Base-by-base conservation (phyloP, 1,140 invertebrate species). In the Drosophila punjabiensis region DNA sequence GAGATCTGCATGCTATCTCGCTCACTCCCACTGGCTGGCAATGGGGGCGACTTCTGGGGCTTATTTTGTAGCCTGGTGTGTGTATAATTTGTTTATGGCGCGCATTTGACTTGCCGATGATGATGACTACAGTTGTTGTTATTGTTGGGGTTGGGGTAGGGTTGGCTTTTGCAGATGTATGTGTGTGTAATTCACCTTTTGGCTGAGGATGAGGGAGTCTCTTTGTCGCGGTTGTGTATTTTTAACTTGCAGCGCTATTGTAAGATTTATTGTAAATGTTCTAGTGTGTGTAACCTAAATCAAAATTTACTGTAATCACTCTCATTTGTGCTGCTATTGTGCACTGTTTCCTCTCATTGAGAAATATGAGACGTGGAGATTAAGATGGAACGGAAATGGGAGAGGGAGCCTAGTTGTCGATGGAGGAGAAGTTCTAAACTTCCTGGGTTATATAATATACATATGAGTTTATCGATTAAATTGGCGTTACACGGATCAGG, bases 71-170 rank as follows among this genome's bases (percentile, higher is more conserved):
- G 33, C 53, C 45, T 56, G 55, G 52, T 71, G 48, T 79, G 45
- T 71, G 48, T 79, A 32, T 48, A 73, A 80, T 85, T 90, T 89
- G 86, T 85, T 89, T 89, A 89, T 90, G 86, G 86, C 85, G 85
- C 78, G 82, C 67, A 73, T 71, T 85, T 90, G 55, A 67, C 50
- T 62, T 61, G 68, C 52, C 28, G 70, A 58, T 68, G 43, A 43
- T 61, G 55, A 58, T 39, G 53, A 39, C 28, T 18, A 28, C 37
- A 41, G 43, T 28, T 61, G 53, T 43, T 76, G 41, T 76, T 47
- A 52, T 43, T 55, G 74, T 71, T 88, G 75, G 63, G 79, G 79
- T 88, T 82, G 68, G 84, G 73, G 79, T 74, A 69, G 75, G 75
- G 65, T 78, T 62, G 43, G 50, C 73, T 20, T 50, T 65, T 56